Conservation (phyloP, 2,888 invertebrate genomes). For the Dastarcus helophoroides region DNA sequence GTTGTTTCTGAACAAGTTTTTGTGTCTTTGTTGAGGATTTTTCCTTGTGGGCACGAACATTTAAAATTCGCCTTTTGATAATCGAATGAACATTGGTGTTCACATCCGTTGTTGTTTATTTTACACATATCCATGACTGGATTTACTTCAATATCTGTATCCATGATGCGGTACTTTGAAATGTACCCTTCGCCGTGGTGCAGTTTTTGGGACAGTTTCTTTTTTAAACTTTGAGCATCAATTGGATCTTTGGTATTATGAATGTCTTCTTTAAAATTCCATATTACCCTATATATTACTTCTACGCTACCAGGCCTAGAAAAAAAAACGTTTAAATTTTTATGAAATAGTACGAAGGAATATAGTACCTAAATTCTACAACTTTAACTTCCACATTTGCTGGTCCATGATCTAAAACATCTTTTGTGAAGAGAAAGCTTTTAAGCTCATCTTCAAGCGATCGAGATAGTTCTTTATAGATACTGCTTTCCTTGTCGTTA, state of each 20-base stretch:
- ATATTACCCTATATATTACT: slow-evolving; percentile 53
- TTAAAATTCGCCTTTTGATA: slow-evolving; percentile 50
- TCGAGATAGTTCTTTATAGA: slow-evolving; percentile 48
- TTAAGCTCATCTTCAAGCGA: slow-evolving; percentile 50
- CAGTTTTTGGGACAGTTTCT: slow-evolving; percentile 42
- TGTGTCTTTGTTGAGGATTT: slow-evolving; percentile 39
- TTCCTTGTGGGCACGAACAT: slow-evolving; percentile 52
- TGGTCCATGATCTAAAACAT: slow-evolving; percentile 41
- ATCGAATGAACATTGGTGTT: slow-evolving; percentile 56
- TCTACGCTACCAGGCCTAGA: slow-evolving; percentile 54
- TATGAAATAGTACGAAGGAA: slow-evolving; percentile 1
- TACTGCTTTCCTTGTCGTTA: slow-evolving; percentile 47
- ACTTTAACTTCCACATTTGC: slow-evolving; percentile 50
- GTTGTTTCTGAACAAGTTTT: slow-evolving; percentile 36
- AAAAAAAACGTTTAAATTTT: slow-evolving; percentile 16
- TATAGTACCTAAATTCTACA: slow-evolving; percentile 45
- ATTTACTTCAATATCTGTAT: slow-evolving; percentile 43
- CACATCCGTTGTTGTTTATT: slow-evolving; percentile 52
- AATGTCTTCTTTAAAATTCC: slow-evolving; percentile 45
- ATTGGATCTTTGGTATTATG: slow-evolving; percentile 41
- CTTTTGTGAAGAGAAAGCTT: slow-evolving; percentile 43
- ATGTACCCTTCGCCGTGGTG: slow-evolving; percentile 41
- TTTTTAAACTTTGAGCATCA: slow-evolving; percentile 37
- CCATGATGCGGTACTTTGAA: slow-evolving; percentile 36
- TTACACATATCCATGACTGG: slow-evolving; percentile 54